Percentiles rank a stretch among this genome's conserved stretches.
Evolutionary conservation across 2,797 vertebrate species (phyloP).

Genomic region (Ceryle rudis): DNA sequence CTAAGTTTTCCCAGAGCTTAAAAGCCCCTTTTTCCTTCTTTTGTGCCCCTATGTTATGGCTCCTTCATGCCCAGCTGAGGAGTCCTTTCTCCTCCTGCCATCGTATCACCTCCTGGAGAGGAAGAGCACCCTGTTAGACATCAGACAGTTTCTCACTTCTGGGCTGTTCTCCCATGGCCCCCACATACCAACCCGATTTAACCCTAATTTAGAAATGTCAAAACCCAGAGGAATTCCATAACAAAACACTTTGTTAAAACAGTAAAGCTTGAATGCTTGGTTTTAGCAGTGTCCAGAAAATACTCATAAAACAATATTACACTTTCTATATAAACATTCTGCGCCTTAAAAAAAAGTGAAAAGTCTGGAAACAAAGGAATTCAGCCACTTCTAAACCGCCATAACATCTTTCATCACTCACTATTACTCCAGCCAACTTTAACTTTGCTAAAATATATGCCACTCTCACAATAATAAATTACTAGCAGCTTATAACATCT

Average conservation of each 20-base stretch:
- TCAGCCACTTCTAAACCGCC: constrained; percentile 29
- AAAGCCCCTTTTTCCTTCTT: neutral
- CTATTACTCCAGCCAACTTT: constrained; percentile 47
- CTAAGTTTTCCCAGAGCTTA: neutral
- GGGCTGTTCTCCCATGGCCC: constrained; percentile 11
- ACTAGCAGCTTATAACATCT: constrained; percentile 29
- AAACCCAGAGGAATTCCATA: constrained; percentile 37
- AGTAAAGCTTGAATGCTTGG: constrained; percentile 8
- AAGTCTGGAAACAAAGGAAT: constrained; percentile 67
- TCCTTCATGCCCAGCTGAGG: neutral
- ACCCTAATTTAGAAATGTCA: constrained; percentile 26
- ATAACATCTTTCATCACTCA: constrained; percentile 65
- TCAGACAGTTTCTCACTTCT: constrained; percentile 30
- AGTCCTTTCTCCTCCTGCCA: neutral
- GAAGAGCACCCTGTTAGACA: neutral
- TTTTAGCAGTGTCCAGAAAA: constrained; percentile 43
- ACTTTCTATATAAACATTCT: constrained; percentile 59
- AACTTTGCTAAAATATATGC: constrained; percentile 60
- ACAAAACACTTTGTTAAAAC: constrained; percentile 55
- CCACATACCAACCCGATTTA: constrained; percentile 29
- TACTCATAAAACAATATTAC: constrained; percentile 58
- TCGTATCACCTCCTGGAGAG: neutral
- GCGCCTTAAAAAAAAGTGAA: neutral
- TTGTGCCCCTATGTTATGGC: neutral
- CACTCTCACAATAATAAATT: constrained; percentile 65